Evolutionary conservation across 1,140 invertebrate species (phyloP), one percentile per base, ranked within the genome.

Genomic region (Limonius californicus): DNA sequence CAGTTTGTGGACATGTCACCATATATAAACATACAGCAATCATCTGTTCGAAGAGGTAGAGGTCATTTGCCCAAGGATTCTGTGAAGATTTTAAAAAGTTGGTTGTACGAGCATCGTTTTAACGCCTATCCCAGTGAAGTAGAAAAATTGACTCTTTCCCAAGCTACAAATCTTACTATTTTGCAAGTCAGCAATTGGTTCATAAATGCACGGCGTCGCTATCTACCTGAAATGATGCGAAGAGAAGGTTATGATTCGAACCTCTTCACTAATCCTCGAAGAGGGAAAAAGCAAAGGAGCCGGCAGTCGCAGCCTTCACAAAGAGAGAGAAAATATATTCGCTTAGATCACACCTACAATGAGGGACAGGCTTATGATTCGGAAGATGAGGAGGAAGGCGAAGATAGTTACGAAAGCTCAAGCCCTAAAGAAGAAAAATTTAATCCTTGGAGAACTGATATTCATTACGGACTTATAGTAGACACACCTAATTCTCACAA

Each of bases 121-220:
- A 96, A 97, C 76, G 94, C 95, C 0, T 98, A 98, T 74, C 95
- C 95, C 0, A 94, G 87, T 65, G 95, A 98, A 73, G 86, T 87
- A n/a, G 94, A 97, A 75, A 98, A 98, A 74, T 75, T 89, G 1
- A 83, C 85, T 0, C 78, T 98, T 7, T 92, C 94, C 11, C 86
- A 89, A 72, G 90, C 93, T 69, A 91, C 94, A 0, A 89, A 90
- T 72, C 81, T 98, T 4, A 94, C 92, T 0, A 87, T 95, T 1
- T 79, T 96, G 7, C 92, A 91, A 83, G 89, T 92, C 1, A 90
- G 88, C 71, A 92, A 92, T 76, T 92, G 89, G 90, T 92, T 91
- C 70, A 92, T 92, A 61, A 92, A 92, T 71, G 89, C 89, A 0
- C 78, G 90, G 39, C 78, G 90, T 57, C 57, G 73, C 32, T 70